phyloP scores from a whole-genome alignment of 1,140 invertebrate genomes.

The Aricia agestis region DNA sequence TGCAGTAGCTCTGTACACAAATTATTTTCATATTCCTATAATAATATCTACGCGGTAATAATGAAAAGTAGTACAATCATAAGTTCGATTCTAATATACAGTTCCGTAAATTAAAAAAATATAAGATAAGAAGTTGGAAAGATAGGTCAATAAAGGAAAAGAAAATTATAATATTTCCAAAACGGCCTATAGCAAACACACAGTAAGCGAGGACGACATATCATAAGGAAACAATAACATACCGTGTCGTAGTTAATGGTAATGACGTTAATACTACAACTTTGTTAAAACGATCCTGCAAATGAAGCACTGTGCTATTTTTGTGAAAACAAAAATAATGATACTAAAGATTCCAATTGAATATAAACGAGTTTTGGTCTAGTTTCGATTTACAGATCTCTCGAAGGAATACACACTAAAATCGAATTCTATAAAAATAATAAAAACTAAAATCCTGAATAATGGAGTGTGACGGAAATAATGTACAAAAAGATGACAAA shows the following conservation, averaged over 20 bases:
- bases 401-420: constrained; percentile 69
- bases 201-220: constrained; percentile 71
- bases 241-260: constrained; percentile 54
- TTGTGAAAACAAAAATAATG: constrained; percentile 59
- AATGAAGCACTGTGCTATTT: constrained; percentile 52
- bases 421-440: constrained; percentile 28
- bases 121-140: constrained; percentile 22
- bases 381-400: constrained; percentile 70
- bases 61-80: neutral
- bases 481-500: constrained; percentile 52
- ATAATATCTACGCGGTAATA: neutral
- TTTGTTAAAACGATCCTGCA: constrained; percentile 49
- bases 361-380: constrained; percentile 46
- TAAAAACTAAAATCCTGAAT: constrained; percentile 54
- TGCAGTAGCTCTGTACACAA: constrained; percentile 10
- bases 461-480: constrained; percentile 56
- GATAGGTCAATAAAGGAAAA: constrained; percentile 36
- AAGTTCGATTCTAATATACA: constrained; percentile 8
- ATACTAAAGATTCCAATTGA: constrained; percentile 54
- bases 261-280: constrained; percentile 55
- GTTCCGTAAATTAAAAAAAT: constrained; percentile 16
- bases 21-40: neutral
- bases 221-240: constrained; percentile 61
- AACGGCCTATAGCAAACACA: constrained; percentile 76
- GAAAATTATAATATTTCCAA: constrained; percentile 63